Percentiles rank a stretch among this genome's conserved stretches.
Conservation (phyloP, 2,888 invertebrate species). For the Oligia strigilis region DNA sequence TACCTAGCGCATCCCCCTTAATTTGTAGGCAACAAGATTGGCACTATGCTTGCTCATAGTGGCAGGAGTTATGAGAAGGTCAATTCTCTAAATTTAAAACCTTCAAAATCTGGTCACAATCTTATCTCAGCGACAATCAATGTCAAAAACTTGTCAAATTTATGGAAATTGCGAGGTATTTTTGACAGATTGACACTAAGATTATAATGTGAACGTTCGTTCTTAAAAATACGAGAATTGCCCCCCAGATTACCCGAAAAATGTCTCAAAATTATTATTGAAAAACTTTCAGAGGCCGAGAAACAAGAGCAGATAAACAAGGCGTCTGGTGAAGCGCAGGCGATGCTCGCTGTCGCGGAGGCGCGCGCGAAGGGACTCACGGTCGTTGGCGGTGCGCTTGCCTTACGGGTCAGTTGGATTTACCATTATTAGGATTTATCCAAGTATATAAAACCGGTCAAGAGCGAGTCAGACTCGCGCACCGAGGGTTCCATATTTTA, state of each 20-base stretch:
- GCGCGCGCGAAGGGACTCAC: constrained; percentile 96
- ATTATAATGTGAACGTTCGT: too few species aligned
- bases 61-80: neutral
- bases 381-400: constrained; percentile 92
- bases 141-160: too few species aligned
- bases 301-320: constrained; percentile 98
- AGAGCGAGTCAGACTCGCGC: too few species aligned
- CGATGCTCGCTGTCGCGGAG: constrained; percentile 97
- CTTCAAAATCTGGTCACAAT: too few species aligned
- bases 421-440: neutral
- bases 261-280: neutral
- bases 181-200: too few species aligned
- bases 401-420: constrained; percentile 70
- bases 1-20: neutral
- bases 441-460: too few species aligned
- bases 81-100: too few species aligned
- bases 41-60: neutral
- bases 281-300: constrained; percentile 94
- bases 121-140: too few species aligned
- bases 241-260: neutral
- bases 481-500: too few species aligned
- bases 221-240: too few species aligned
- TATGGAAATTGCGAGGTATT: too few species aligned
- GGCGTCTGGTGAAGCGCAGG: constrained; percentile 97
- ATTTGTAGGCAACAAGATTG: neutral